Percentiles rank a stretch among this genome's conserved stretches.
Evolutionary conservation across 2,888 invertebrate species (phyloP).

Genomic region (Dolichopus griseipennis): DNA sequence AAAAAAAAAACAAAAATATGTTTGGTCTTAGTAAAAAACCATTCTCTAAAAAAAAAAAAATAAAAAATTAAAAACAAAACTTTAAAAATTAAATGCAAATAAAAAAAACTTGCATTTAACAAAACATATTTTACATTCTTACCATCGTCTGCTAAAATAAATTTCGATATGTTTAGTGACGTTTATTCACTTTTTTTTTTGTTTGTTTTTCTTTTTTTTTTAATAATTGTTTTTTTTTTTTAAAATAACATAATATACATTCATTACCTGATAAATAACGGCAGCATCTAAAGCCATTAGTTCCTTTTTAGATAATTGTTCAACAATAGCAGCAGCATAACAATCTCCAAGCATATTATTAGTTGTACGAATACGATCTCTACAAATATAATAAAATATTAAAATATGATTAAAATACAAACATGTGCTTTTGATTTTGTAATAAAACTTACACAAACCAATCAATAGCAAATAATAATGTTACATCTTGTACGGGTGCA

Average conservation of each 20-base stretch:
- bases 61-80: too few species aligned
- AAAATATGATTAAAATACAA: background rate
- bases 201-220: background rate
- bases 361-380: constrained; percentile 76
- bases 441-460: constrained; percentile 74
- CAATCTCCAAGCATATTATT: constrained; percentile 85
- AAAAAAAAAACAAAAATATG: background rate
- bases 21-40: too few species aligned
- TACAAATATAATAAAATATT: constrained; percentile 38
- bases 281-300: constrained; percentile 67
- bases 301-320: constrained; percentile 72
- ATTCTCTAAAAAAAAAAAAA: too few species aligned
- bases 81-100: background rate
- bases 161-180: background rate
- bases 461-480: constrained; percentile 74
- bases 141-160: constrained; percentile 3
- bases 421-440: too few species aligned
- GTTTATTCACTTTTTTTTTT: background rate
- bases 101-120: background rate
- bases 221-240: background rate
- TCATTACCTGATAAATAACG: constrained; percentile 47
- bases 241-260: background rate
- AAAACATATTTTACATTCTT: background rate
- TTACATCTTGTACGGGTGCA: constrained; percentile 72
- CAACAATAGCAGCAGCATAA: constrained; percentile 77